Percentiles rank a stretch among this genome's conserved stretches.
phyloP scores from a whole-genome alignment of 2,888 invertebrate genomes.

The Drosophila testacea region DNA sequence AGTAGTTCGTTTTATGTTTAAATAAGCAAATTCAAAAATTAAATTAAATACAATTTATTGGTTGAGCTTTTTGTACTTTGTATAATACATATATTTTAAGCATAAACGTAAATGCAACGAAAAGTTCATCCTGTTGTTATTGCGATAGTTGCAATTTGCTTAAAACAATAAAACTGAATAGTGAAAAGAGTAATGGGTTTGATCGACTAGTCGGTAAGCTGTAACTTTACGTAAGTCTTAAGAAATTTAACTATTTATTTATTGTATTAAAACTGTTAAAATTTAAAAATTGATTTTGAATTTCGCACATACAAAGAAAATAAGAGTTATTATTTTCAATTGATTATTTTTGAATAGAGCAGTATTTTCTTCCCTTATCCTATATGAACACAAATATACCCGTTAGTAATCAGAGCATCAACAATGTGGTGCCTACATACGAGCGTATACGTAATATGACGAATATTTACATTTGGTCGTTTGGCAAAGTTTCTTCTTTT shows the following conservation, averaged over 20 bases:
- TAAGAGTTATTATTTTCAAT: no score
- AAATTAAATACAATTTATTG: slow-evolving; percentile 13
- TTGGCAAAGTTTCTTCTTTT: slow-evolving; percentile 1
- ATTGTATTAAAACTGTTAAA: neutral
- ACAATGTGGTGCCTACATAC: neutral
- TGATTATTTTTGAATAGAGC: no score
- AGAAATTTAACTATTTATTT: neutral
- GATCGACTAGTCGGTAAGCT: neutral
- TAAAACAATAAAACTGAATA: slow-evolving; percentile 22
- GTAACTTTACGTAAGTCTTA: no score
- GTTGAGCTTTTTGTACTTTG: slow-evolving; percentile 14
- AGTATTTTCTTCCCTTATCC: neutral
- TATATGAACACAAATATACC: neutral
- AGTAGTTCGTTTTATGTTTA: slow-evolving; percentile 1
- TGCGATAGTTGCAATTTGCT: slow-evolving; percentile 23
- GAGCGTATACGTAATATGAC: slow-evolving; percentile 14
- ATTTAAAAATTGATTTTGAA: neutral
- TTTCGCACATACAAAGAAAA: neutral
- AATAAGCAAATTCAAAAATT: slow-evolving; percentile 1
- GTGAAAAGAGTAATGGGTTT: neutral
- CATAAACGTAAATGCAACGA: neutral
- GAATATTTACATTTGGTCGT: slow-evolving; percentile 12
- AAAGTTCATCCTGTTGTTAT: slow-evolving; percentile 8
- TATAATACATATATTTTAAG: neutral
- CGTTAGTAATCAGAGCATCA: neutral